These are phyloP conservation scores for Plumapathes pennacea DNA, from an alignment of 92 coral and sea anemone species.

Conservation along the genomic window DNA sequence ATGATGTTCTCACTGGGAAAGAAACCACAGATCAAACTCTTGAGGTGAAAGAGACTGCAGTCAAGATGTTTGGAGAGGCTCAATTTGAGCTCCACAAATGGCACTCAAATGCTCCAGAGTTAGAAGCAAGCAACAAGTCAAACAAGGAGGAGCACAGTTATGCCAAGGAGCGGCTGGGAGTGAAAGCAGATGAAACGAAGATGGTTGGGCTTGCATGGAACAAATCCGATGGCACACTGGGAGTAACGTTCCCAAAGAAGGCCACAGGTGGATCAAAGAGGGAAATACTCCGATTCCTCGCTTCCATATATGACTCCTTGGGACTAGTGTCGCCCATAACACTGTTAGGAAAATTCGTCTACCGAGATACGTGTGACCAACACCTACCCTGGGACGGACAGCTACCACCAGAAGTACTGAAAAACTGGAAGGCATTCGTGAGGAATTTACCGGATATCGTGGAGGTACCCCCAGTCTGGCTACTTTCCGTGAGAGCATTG, in stretches of 20 bases:
- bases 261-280: too few relatives aligned
- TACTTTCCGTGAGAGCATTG: constrained; percentile 8
- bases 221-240: constrained; percentile 19
- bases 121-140: too few relatives aligned
- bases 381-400: constrained; percentile 46
- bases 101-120: too few relatives aligned
- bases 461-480: constrained; percentile 7
- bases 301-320: constrained; percentile 62
- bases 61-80: too few relatives aligned
- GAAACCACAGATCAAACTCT: not conserved
- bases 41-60: too few relatives aligned
- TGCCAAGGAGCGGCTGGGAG: too few relatives aligned
- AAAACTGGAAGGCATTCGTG: not conserved
- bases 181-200: too few relatives aligned
- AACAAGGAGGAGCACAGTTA: too few relatives aligned
- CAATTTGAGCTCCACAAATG: too few relatives aligned
- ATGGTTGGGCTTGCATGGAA: too few relatives aligned
- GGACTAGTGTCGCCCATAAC: constrained; percentile 63
- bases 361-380: constrained; percentile 56
- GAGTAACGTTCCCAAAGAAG: too few relatives aligned
- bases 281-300: constrained; percentile 37
- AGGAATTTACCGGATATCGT: not conserved
- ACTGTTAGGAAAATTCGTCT: constrained; percentile 47
- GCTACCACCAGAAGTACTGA: constrained; percentile 27
- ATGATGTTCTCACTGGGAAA: not conserved